phyloP scores from a whole-genome alignment of 2,888 invertebrate genomes.

The Caenorhabditis angaria region DNA sequence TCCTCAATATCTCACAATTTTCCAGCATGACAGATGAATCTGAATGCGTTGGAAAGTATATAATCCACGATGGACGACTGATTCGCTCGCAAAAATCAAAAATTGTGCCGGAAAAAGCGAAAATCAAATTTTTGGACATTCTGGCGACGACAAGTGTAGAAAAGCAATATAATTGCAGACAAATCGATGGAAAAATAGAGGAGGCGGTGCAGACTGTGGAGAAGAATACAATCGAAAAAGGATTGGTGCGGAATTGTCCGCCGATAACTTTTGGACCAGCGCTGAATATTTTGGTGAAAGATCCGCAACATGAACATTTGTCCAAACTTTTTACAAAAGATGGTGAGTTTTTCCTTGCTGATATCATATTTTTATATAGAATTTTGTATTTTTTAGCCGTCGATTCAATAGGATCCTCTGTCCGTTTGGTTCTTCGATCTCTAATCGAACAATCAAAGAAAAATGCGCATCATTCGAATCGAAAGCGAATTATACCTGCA shows the following conservation, averaged over 20 bases:
- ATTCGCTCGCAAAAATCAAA: conserved; percentile 6
- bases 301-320: background rate
- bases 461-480: conserved; percentile 12
- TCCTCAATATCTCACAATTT: background rate
- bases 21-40: conserved; percentile 1
- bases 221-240: background rate
- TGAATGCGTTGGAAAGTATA: conserved; percentile 10
- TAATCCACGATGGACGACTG: conserved; percentile 7
- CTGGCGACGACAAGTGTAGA: conserved; percentile 5
- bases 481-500: conserved; percentile 24
- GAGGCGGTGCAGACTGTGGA: conserved; percentile 1
- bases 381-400: background rate
- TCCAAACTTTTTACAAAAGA: background rate
- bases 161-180: conserved; percentile 4
- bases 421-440: conserved; percentile 21
- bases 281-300: background rate
- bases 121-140: conserved; percentile 9
- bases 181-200: background rate
- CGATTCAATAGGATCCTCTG: conserved; percentile 14
- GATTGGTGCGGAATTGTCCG: background rate
- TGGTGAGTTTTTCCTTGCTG: background rate
- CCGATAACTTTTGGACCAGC: background rate
- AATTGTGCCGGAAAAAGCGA: conserved; percentile 12
- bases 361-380: too few relatives aligned
- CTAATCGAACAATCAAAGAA: conserved; percentile 23